phyloP scores from a whole-genome alignment of 2,797 vertebrate genomes.

The Hydrolagus colliei region DNA sequence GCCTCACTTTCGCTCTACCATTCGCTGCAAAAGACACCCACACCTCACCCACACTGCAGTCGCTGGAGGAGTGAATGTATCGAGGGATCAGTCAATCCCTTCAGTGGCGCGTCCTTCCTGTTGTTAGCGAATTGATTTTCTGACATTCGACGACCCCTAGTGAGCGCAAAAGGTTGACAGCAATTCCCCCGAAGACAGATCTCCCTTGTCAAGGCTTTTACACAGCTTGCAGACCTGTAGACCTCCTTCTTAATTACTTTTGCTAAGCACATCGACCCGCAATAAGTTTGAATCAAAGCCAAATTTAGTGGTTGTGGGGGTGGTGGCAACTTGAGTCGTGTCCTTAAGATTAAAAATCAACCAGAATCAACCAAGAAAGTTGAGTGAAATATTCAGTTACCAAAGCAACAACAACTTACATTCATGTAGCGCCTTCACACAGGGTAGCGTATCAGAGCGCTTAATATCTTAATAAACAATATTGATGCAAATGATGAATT shows the following conservation, averaged over 20 bases:
- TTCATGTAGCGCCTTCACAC: too few species aligned
- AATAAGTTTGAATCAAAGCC: background rate
- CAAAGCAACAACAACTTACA: too few species aligned
- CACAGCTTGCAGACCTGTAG: background rate
- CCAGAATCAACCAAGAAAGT: background rate
- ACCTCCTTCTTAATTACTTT: background rate
- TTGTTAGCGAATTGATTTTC: constrained; percentile 39
- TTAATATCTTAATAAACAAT: too few species aligned
- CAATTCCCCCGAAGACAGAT: constrained; percentile 28
- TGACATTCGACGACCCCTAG: constrained; percentile 59
- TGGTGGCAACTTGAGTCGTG: background rate
- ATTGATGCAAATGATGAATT: too few species aligned
- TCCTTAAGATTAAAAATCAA: background rate
- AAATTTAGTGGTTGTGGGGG: too few species aligned
- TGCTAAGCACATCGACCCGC: background rate
- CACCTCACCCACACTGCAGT: background rate
- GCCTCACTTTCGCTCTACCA: too few species aligned
- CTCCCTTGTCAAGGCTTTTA: constrained; percentile 24
- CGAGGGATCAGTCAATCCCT: background rate
- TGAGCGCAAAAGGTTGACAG: constrained; percentile 45
- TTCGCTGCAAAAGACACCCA: background rate
- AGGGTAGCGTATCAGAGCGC: too few species aligned
- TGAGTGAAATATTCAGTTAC: background rate
- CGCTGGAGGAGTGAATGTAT: constrained; percentile 12
- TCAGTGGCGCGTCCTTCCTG: constrained; percentile 20